Conservation (phyloP, 2,113 vertebrate species). For the Macrotis lagotis region DNA sequence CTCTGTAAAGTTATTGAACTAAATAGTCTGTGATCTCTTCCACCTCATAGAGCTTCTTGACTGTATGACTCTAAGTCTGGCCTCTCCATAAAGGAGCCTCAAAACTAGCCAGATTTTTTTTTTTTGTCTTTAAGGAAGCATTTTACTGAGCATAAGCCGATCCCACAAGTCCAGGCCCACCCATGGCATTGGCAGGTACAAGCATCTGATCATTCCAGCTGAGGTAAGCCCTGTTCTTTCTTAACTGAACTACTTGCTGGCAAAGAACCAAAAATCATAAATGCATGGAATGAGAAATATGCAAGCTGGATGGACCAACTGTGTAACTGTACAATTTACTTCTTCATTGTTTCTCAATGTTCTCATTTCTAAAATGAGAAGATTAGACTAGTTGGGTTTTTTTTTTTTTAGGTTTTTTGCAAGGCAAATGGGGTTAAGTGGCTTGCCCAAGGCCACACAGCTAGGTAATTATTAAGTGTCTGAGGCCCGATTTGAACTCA, state of each 20-base stretch:
- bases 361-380: not conserved
- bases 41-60: not conserved
- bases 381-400: not conserved
- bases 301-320: not conserved
- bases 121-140: constrained; percentile 73
- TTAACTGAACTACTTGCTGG: not conserved
- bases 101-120: constrained; percentile 26
- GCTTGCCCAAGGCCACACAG: too few relatives aligned
- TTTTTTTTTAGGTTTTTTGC: too few relatives aligned
- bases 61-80: not conserved
- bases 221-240: constrained; percentile 81
- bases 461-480: too few relatives aligned
- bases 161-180: constrained; percentile 87
- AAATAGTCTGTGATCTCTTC: not conserved
- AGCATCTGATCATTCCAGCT: constrained; percentile 84
- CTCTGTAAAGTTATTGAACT: not conserved
- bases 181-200: constrained; percentile 91
- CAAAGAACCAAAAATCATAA: constrained; percentile 5
- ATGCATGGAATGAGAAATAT: not conserved
- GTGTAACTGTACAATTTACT: not conserved
- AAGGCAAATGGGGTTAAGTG: too few relatives aligned
- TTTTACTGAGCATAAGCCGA: constrained; percentile 74
- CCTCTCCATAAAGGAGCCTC: constrained; percentile 14
- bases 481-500: too few relatives aligned
- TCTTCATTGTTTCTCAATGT: not conserved